A percentile compares a stretch with the other conserved stretches of the same genome.
Conservation (phyloP, 2,113 vertebrate genomes). For the Cnemophilus loriae region DNA sequence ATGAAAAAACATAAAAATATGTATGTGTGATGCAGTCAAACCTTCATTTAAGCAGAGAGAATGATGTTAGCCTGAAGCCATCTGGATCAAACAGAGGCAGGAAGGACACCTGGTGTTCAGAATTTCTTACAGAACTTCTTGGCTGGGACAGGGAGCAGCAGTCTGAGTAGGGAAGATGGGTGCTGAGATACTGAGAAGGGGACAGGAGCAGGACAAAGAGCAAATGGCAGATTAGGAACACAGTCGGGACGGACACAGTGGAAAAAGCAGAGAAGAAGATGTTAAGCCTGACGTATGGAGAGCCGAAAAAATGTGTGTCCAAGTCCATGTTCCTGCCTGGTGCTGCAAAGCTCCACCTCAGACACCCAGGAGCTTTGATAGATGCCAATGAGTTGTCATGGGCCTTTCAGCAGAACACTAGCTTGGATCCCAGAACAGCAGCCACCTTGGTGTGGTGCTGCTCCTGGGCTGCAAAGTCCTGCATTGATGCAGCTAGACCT, state of each 20-base stretch:
- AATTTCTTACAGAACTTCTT: background rate
- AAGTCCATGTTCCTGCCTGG: background rate
- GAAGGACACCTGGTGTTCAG: conserved; percentile 38
- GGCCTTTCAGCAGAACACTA: background rate
- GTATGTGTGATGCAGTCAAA: background rate
- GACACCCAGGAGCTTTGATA: background rate
- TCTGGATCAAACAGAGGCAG: background rate
- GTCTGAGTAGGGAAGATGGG: background rate
- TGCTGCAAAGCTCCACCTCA: background rate
- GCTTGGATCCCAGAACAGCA: background rate
- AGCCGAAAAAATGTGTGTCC: background rate
- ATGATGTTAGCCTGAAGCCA: background rate
- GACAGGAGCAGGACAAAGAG: background rate
- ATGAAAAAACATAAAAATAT: background rate
- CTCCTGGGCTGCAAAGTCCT: background rate
- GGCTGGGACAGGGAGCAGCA: background rate
- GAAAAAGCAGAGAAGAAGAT: background rate
- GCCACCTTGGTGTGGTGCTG: background rate
- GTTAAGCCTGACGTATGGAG: background rate
- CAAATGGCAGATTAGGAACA: background rate
- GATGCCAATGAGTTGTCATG: background rate
- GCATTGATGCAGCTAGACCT: background rate
- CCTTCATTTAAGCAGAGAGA: background rate
- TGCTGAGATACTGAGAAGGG: background rate
- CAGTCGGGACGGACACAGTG: background rate